phyloP scores from a whole-genome alignment of 2,797 vertebrate genomes.

The Hapalemur alaotrensis region DNA sequence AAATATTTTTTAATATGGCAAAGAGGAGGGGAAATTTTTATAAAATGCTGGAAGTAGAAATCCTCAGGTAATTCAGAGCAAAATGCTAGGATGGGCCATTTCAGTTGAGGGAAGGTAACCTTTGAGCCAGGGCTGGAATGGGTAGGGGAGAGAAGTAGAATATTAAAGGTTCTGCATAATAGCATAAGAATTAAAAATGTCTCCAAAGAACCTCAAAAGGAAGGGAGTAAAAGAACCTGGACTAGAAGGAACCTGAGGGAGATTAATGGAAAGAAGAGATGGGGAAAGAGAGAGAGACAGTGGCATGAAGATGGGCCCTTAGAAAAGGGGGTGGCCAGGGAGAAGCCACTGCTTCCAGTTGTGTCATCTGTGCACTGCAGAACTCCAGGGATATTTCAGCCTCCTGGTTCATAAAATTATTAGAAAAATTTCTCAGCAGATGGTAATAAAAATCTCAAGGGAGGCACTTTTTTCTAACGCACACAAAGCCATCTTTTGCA shows the following conservation, averaged over 20 bases:
- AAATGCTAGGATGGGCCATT: background rate
- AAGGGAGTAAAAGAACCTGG: background rate
- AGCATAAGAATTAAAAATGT: background rate
- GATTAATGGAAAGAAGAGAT: background rate
- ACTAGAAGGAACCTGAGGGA: background rate
- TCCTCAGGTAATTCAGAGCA: background rate
- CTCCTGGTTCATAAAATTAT: background rate
- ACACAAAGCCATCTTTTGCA: background rate
- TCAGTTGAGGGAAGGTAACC: background rate
- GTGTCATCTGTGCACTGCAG: rapidly evolving
- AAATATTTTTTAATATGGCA: background rate
- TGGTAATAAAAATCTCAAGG: background rate
- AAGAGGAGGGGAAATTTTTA: background rate
- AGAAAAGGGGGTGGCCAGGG: too few relatives aligned
- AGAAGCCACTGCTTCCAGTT: background rate
- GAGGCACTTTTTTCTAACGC: background rate
- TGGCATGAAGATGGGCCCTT: background rate
- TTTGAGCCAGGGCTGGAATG: background rate
- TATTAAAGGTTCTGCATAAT: background rate
- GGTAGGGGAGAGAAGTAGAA: background rate
- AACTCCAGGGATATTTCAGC: background rate
- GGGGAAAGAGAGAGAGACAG: background rate
- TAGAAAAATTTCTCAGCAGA: background rate
- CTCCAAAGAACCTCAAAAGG: background rate
- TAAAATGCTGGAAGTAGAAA: background rate